Evolutionary conservation across 2,113 vertebrate genomes (phyloP).

Genomic region (Callorhinus ursinus): DNA sequence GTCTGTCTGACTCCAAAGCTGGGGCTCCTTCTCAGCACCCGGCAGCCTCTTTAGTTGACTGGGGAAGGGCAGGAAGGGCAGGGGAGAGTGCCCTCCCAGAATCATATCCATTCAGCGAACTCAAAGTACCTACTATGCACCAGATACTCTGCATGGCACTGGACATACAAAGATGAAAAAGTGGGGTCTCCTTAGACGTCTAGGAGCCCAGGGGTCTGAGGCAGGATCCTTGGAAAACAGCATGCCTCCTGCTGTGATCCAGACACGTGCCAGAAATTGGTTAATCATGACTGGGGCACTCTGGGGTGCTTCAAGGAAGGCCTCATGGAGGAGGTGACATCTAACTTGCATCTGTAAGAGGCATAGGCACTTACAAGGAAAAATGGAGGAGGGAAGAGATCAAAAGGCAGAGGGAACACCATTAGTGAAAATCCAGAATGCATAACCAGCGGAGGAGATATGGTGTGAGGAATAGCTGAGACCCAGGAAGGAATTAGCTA

Average conservation of each 20-base stretch:
- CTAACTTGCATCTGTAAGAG: not conserved
- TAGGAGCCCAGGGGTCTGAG: not conserved
- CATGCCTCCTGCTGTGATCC: not conserved
- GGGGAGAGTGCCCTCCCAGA: not conserved
- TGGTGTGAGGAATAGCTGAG: not conserved
- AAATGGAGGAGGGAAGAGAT: not conserved
- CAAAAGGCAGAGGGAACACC: not conserved
- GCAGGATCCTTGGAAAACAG: not conserved
- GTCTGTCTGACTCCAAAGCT: not conserved
- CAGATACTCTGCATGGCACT: not conserved
- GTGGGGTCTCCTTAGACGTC: not conserved
- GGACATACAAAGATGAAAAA: not conserved
- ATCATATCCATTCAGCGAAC: not conserved
- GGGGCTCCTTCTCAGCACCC: not conserved
- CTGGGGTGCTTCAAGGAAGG: not conserved
- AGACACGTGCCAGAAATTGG: not conserved
- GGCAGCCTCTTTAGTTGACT: not conserved
- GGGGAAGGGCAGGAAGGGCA: not conserved
- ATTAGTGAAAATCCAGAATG: not conserved
- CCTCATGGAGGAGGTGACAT: constrained; percentile 30
- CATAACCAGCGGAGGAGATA: not conserved
- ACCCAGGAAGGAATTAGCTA: not conserved
- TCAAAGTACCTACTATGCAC: not conserved
- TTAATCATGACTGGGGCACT: not conserved
- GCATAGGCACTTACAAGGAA: not conserved